A percentile compares a stretch with the other conserved stretches of the same genome.
Conservation (phyloP, 2,888 invertebrate genomes). For the Erpobdella octoculata region DNA sequence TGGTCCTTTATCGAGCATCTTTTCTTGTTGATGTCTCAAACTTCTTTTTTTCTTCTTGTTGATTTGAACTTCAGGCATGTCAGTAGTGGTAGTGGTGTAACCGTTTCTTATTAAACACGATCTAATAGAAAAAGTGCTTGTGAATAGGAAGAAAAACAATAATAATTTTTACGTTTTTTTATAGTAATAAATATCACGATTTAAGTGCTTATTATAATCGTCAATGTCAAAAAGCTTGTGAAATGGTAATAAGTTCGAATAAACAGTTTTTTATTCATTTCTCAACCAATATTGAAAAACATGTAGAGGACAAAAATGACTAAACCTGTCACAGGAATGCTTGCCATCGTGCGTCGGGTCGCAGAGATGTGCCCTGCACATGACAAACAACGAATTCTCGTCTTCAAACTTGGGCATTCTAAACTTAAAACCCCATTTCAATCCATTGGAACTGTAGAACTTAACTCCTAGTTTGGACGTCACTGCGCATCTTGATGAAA, state of each 20-base stretch:
- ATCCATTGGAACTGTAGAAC: slow-evolving; percentile 31
- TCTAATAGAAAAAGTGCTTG: no score
- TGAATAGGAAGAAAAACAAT: no score
- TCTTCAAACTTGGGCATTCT: slow-evolving; percentile 33
- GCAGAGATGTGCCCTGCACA: slow-evolving; percentile 35
- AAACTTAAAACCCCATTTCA: slow-evolving; percentile 36
- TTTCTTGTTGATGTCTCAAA: not conserved
- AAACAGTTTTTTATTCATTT: not conserved
- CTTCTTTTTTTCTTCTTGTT: not conserved
- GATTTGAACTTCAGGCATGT: no score
- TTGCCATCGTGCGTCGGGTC: slow-evolving; percentile 31
- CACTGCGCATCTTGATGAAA: slow-evolving; percentile 18
- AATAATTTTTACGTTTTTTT: no score
- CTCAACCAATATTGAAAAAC: not conserved
- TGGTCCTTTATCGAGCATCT: not conserved
- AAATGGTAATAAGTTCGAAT: not conserved
- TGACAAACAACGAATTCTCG: slow-evolving; percentile 31
- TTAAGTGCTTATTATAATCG: no score
- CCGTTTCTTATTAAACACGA: no score
- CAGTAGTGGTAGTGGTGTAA: no score
- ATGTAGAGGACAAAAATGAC: not conserved
- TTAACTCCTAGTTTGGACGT: not conserved
- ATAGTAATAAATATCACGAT: no score
- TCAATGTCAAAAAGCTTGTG: not conserved
- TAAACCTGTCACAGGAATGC: slow-evolving; percentile 35